These are phyloP conservation scores for Scaptodrosophila latifasciaeformis DNA, from an alignment of 2,888 invertebrate species.

Conservation along the genomic window DNA sequence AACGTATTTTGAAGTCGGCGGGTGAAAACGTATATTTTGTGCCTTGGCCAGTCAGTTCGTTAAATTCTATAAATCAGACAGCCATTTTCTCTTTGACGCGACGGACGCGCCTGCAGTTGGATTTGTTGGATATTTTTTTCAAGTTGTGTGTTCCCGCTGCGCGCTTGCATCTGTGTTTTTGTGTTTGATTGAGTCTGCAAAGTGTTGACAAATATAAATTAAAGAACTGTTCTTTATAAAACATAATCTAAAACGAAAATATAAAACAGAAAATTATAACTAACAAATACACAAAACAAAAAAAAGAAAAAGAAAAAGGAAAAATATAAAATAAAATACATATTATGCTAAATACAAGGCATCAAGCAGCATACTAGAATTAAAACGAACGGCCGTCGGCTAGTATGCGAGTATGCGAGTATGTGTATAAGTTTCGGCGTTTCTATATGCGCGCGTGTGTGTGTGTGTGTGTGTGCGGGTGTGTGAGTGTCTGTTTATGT, in stretches of 20 bases:
- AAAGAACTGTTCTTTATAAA: neutral
- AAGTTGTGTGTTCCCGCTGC: conserved; percentile 17
- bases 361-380: conserved; percentile 26
- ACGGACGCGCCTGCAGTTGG: conserved; percentile 69
- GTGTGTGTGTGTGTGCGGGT: conserved; percentile 14
- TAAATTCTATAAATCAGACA: conserved; percentile 60
- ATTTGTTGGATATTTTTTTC: conserved; percentile 35
- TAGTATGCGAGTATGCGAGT: conserved; percentile 3
- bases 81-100: conserved; percentile 74
- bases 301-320: conserved; percentile 18
- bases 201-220: conserved; percentile 9
- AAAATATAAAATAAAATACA: conserved; percentile 28
- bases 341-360: conserved; percentile 13
- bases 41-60: no score
- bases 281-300: conserved; percentile 25
- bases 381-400: conserved; percentile 40
- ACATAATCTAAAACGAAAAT: conserved; percentile 4
- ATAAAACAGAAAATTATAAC: conserved; percentile 10
- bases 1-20: no score
- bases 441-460: conserved; percentile 30
- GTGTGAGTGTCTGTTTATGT: conserved; percentile 12
- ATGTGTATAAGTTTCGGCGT: conserved; percentile 14
- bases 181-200: no score
- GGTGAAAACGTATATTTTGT: no score
- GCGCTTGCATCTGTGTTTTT: conserved; percentile 22